phyloP scores from a whole-genome alignment of 2,797 vertebrate genomes.

The Choloepus didactylus region DNA sequence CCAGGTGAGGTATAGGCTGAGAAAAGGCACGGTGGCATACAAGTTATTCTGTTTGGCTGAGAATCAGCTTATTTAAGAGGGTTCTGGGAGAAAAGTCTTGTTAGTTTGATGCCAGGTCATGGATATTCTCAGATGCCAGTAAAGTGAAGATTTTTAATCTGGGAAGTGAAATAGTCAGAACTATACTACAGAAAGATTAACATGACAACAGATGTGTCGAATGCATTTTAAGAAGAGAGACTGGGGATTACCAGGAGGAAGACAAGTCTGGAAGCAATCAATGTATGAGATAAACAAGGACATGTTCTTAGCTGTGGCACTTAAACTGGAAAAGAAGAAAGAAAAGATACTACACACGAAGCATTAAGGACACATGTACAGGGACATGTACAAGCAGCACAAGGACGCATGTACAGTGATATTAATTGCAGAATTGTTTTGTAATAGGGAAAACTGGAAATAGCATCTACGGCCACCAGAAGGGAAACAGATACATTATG shows the following conservation, averaged over 20 bases:
- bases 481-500: not conserved
- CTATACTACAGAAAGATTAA: slow-evolving; percentile 43
- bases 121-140: not conserved
- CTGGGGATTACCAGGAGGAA: not conserved
- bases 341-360: not conserved
- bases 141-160: slow-evolving; percentile 58
- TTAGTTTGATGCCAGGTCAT: slow-evolving; percentile 5
- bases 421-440: slow-evolving; percentile 49
- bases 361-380: not conserved
- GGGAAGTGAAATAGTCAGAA: slow-evolving; percentile 2
- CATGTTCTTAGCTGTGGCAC: not conserved
- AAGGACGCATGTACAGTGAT: not conserved
- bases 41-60: not conserved
- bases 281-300: not conserved
- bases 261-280: not conserved
- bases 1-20: not conserved
- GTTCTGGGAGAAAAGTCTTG: slow-evolving; percentile 31
- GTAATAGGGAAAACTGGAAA: slow-evolving; percentile 26
- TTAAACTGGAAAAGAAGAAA: slow-evolving; percentile 37
- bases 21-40: slow-evolving; percentile 35
- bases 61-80: slow-evolving; percentile 2
- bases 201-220: not conserved
- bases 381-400: too few species aligned
- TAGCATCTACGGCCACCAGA: not conserved
- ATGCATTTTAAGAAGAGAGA: slow-evolving; percentile 61